These are phyloP conservation scores for Apis laboriosa DNA, from an alignment of 1,140 invertebrate genomes.

Conservation along the genomic window DNA sequence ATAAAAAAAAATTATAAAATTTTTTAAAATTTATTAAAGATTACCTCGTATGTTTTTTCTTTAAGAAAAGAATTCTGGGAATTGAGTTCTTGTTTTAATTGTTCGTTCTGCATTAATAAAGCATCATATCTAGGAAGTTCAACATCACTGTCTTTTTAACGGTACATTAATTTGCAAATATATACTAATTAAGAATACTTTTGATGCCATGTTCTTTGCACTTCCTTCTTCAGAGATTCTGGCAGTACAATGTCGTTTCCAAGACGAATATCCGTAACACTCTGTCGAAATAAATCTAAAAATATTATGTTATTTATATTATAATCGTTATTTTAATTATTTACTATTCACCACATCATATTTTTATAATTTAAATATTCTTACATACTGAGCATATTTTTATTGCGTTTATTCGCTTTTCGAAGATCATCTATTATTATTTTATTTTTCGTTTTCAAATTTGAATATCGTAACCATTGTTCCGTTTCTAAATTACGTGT, in stretches of 20 bases:
- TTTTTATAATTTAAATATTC: neutral
- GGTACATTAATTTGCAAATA: neutral
- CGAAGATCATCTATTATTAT: conserved; percentile 51
- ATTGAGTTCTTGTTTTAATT: conserved; percentile 53
- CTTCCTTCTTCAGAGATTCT: conserved; percentile 56
- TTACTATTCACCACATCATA: neutral
- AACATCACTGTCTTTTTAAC: neutral
- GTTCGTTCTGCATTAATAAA: conserved; percentile 60
- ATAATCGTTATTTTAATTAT: neutral
- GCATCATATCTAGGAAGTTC: conserved; percentile 64
- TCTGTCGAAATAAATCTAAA: conserved; percentile 70
- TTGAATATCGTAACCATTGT: conserved; percentile 53
- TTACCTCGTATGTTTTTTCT: conserved; percentile 59
- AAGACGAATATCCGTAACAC: conserved; percentile 58
- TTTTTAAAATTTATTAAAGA: neutral
- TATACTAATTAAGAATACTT: conserved; percentile 54
- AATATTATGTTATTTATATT: neutral
- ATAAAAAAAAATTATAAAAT: no score
- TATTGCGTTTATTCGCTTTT: conserved; percentile 63
- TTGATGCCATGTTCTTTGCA: conserved; percentile 65
- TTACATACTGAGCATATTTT: conserved; percentile 67
- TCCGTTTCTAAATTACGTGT: conserved; percentile 57
- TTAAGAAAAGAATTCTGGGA: conserved; percentile 36
- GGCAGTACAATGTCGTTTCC: conserved; percentile 52
- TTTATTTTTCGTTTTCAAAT: conserved; percentile 53